Percentiles rank a stretch among this genome's conserved stretches.
phyloP scores from a whole-genome alignment of 2,113 vertebrate genomes.

The Ranitomeya variabilis region DNA sequence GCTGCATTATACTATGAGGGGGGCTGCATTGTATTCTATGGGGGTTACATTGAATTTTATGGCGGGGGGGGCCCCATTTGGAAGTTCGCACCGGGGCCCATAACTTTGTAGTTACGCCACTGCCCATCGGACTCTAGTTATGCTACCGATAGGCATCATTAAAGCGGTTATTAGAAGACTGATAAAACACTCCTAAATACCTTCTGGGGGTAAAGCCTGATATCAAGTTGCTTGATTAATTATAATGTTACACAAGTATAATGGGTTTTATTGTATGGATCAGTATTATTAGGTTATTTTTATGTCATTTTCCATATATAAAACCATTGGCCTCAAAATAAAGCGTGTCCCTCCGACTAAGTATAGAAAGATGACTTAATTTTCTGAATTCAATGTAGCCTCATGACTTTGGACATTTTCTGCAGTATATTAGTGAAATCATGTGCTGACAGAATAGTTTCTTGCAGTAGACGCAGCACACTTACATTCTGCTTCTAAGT shows the following conservation, averaged over 20 bases:
- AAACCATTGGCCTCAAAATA: neutral
- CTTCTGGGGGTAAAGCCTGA: no score
- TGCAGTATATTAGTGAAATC: neutral
- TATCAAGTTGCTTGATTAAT: no score
- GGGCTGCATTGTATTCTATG: no score
- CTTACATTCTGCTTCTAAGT: neutral
- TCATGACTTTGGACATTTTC: neutral
- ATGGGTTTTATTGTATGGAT: neutral
- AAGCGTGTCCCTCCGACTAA: neutral
- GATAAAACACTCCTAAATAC: no score
- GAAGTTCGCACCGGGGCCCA: no score
- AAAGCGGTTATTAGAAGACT: no score
- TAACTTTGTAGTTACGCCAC: no score
- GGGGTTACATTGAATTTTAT: no score
- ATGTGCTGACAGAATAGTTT: neutral
- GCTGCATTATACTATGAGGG: no score
- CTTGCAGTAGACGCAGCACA: conserved; percentile 15
- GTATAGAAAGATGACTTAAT: neutral
- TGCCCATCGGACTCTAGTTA: no score
- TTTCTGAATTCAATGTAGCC: neutral
- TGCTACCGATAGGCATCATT: no score
- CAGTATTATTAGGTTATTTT: neutral
- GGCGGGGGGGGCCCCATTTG: no score
- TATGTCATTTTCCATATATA: neutral
- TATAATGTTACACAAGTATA: neutral